Evolutionary conservation across 2,797 vertebrate species (phyloP), one percentile per base, ranked within the genome.

Genomic region (Serranus cabrilla): DNA sequence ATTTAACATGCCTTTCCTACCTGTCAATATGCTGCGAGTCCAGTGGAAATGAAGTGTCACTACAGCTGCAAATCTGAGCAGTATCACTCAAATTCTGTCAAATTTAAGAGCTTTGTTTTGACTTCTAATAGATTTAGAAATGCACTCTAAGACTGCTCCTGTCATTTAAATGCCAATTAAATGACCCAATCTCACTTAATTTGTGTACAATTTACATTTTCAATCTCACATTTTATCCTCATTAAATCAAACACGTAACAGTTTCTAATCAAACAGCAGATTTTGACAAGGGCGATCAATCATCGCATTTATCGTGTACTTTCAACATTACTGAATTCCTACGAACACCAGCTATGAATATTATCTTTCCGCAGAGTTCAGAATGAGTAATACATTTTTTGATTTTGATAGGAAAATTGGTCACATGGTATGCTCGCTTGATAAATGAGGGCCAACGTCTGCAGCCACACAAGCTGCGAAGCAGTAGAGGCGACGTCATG

Each of bases 371-470:
- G 1, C 46, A 1, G 12, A 11, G 45, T 34, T 76, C 63, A 66
- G 20, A 57, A 37, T 55, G 74, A 71, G 17, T 55, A 39, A 49
- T 39, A 11, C 5, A 3, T 11, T 59, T n/a, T 69, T 10, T 11
- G 43, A 56, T 75, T 73, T 70, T 57, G 54, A 34, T 27, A 43
- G 55, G 55, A 58, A 67, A 79, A 16, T 20, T 50, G 72, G 71
- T 69, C 50, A 64, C 59, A 18, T 7, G n/a, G 46, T 40, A 5
- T 2, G 58, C 27, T 69, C 4, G 80, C 71, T 52, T 51, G 81
- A 88, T 87, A 85, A 92, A 89, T 86, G 88, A 88, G 83, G 85
- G 62, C 86, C 88, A 87, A 79, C 49, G 74, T 89, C 80, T 80
- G 86, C 84, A 86, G 85, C 86, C 87, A 82, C 82, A 87, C 78